A percentile compares a stretch with the other conserved stretches of the same genome.
phyloP scores from a whole-genome alignment of 2,113 vertebrate species.

The Cynocephalus volans region DNA sequence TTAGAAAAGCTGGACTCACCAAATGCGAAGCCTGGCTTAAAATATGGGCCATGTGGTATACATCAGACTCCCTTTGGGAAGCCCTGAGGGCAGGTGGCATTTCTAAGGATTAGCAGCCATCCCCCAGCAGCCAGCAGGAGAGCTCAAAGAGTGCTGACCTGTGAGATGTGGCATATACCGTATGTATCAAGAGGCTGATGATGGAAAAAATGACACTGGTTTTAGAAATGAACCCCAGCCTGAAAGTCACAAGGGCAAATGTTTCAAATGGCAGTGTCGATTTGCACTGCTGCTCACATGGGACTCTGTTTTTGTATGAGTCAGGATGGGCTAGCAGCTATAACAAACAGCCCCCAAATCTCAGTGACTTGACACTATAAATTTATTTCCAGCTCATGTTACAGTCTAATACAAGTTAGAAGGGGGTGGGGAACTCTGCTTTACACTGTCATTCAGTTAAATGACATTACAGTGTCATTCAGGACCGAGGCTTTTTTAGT shows the following conservation, averaged over 20 bases:
- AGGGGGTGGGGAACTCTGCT: background rate
- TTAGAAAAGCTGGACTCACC: background rate
- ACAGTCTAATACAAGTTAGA: background rate
- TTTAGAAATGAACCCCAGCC: background rate
- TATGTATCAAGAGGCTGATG: background rate
- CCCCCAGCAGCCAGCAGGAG: background rate
- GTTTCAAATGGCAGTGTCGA: background rate
- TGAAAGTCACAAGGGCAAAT: background rate
- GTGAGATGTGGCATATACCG: background rate
- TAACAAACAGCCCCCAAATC: background rate
- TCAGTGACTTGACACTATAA: background rate
- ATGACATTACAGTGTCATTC: background rate
- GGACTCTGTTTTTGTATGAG: background rate
- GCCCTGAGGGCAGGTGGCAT: background rate
- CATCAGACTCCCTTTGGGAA: constrained; percentile 42
- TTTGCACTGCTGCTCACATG: background rate
- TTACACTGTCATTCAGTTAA: background rate
- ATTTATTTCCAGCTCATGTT: background rate
- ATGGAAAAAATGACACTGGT: background rate
- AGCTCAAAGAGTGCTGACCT: background rate
- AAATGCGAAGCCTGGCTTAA: constrained; percentile 37
- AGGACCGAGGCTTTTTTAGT: background rate
- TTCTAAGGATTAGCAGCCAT: constrained; percentile 13
- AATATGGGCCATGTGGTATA: constrained; percentile 40
- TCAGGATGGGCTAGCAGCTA: background rate